phyloP scores from a whole-genome alignment of 2,797 vertebrate species.

The Myotis findleyi region DNA sequence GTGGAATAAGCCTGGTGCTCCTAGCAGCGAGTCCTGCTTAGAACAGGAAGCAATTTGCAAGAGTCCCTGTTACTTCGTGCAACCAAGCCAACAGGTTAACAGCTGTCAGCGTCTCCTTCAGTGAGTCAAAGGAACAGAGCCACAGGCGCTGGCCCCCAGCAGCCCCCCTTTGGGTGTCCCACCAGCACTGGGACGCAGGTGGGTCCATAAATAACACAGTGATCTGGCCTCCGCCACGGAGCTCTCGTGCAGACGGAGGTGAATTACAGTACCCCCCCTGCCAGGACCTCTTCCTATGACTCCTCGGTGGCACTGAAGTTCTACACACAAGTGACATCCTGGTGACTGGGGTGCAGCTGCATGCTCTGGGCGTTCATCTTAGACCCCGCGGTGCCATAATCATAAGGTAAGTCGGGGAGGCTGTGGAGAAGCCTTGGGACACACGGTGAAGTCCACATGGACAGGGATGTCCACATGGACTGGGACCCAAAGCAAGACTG shows the following conservation, averaged over 20 bases:
- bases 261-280: slow-evolving; percentile 86
- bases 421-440: slow-evolving; percentile 66
- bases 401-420: slow-evolving; percentile 92
- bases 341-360: slow-evolving; percentile 94
- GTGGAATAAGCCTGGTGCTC: slow-evolving; percentile 88
- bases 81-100: slow-evolving; percentile 87
- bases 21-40: slow-evolving; percentile 91
- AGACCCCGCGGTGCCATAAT: slow-evolving; percentile 92
- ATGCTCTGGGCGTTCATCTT: slow-evolving; percentile 93
- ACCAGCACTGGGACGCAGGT: slow-evolving; percentile 88
- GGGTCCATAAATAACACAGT: slow-evolving; percentile 91
- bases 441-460: not conserved
- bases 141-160: slow-evolving; percentile 88
- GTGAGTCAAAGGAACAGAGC: slow-evolving; percentile 91
- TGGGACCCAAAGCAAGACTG: not conserved
- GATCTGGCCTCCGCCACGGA: slow-evolving; percentile 89
- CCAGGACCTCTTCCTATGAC: slow-evolving; percentile 92
- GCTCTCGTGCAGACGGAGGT: slow-evolving; percentile 89
- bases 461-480: not conserved
- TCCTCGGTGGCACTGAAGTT: slow-evolving; percentile 92
- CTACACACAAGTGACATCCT: slow-evolving; percentile 93
- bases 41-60: slow-evolving; percentile 87
- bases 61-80: slow-evolving; percentile 85
- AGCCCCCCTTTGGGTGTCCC: slow-evolving; percentile 89
- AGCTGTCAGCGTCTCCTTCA: slow-evolving; percentile 90